These are phyloP conservation scores for Helostoma temminkii DNA, from an alignment of 2,797 vertebrate species.

Conservation along the genomic window DNA sequence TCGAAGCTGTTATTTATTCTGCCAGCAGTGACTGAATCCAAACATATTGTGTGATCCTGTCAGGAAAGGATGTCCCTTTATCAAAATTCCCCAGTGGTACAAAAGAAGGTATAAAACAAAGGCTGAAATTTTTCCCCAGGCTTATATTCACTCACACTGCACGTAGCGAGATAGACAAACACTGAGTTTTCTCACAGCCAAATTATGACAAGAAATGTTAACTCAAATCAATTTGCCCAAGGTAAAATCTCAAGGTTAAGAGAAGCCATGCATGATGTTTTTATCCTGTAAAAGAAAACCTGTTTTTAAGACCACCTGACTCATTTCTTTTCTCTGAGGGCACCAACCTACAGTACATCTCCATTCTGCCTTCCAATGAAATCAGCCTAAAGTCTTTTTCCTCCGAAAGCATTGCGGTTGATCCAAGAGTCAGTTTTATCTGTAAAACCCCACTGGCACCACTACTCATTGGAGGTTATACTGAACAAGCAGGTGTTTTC, in stretches of 20 bases:
- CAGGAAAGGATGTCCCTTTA: conserved; percentile 40
- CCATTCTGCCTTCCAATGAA: conserved; percentile 18
- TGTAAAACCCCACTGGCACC: neutral
- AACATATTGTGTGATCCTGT: conserved; percentile 20
- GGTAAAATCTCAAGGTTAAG: conserved; percentile 64
- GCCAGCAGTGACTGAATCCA: conserved; percentile 29
- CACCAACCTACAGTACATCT: conserved; percentile 35
- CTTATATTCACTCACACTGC: conserved; percentile 50
- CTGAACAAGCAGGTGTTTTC: conserved; percentile 58
- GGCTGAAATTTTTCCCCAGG: conserved; percentile 43
- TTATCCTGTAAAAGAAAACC: conserved; percentile 36
- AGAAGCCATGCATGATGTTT: conserved; percentile 43
- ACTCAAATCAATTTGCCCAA: conserved; percentile 48
- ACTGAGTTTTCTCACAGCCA: conserved; percentile 22
- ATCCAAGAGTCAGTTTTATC: conserved; percentile 45
- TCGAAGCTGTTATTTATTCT: conserved; percentile 33
- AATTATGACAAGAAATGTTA: conserved; percentile 62
- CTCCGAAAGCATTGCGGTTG: conserved; percentile 27
- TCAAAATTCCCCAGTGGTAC: conserved; percentile 35
- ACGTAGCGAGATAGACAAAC: conserved; percentile 35
- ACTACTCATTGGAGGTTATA: conserved; percentile 38
- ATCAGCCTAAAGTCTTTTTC: conserved; percentile 23
- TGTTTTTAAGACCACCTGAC: conserved; percentile 37
- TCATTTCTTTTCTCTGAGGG: conserved; percentile 2
- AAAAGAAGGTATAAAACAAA: conserved; percentile 38